Conservation (phyloP, 2,888 invertebrate genomes). For the Galeopsomyia nigrocyanea region DNA sequence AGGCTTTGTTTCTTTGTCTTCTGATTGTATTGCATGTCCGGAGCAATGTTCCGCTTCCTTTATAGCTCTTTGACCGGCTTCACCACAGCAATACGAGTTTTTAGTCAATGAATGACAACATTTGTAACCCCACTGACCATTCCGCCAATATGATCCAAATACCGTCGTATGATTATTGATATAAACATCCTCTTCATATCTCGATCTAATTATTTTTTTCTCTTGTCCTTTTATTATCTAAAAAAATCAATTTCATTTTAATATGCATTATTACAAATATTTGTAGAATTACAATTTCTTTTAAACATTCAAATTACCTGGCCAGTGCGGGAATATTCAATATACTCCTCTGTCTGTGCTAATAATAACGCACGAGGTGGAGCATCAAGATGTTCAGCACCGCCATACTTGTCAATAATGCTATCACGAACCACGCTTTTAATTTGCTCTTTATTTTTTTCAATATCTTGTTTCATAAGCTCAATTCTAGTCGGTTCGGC, state of each 20-base stretch:
- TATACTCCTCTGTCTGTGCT: conserved; percentile 96
- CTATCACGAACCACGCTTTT: conserved; percentile 88
- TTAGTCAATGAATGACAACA: conserved; percentile 95
- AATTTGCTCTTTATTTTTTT: conserved; percentile 89
- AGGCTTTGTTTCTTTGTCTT: conserved; percentile 53
- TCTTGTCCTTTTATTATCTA: conserved; percentile 84
- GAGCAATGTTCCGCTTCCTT: conserved; percentile 47
- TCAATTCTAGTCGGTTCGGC: conserved; percentile 99
- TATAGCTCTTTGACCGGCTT: conserved; percentile 72
- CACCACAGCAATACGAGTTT: conserved; percentile 91
- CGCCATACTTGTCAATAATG: conserved; percentile 94
- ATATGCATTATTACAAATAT: background rate
- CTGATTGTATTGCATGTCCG: conserved; percentile 48
- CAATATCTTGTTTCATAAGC: conserved; percentile 89
- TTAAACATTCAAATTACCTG: conserved; percentile 71
- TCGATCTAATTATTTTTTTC: conserved; percentile 85
- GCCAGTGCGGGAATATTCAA: conserved; percentile 95
- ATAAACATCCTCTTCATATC: conserved; percentile 94
- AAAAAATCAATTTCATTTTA: background rate
- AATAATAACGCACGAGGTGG: conserved; percentile 90
- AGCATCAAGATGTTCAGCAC: conserved; percentile 89
- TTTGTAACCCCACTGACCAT: conserved; percentile 95
- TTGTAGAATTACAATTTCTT: conserved; percentile 9
- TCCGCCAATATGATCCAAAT: conserved; percentile 97
- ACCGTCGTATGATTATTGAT: conserved; percentile 94